Evolutionary conservation across 2,888 invertebrate species (phyloP), one percentile per base, ranked within the genome.

Genomic region (Apoderus coryli): DNA sequence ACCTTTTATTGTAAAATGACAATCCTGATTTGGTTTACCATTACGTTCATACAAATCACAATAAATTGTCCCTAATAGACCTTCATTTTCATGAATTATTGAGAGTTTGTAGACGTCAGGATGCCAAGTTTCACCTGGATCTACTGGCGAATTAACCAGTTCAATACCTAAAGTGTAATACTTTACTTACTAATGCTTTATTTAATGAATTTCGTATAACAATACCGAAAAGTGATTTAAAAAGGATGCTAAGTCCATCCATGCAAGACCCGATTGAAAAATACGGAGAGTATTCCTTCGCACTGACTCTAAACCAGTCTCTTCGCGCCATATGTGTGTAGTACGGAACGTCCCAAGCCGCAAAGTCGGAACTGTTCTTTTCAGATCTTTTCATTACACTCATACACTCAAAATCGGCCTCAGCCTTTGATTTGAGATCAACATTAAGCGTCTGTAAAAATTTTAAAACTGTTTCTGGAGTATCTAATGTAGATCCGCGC

Each of bases 1-100:
- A 6, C 96, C 96, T 51, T 82, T 78, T 43, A 99, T 93, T 0
- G 98, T 98, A 61, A 93, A 98, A 59, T 99, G 98, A 49, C 98
- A 98, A 57, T 99, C 98, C 63, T 93, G 93, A 57, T 85, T 79
- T 4, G 88, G 84, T 60, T 98, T 98, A n/a, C 80, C 80, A 13
- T 67, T 61, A 30, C 93, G 64, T 58, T 88, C 86, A 53, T 84
- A 96, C 50, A 98, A 79, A 62, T 99, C 98, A 57, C 96, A 93
- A 60, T 96, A 98, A 46, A 98, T 90, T 50, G 86, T 37, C 0
- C 98, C 98, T 16, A 98, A 61, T 7, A 80, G 54, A 1, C 84
- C 84, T 49, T 88, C 81, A 0, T 57, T 63, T 45, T 81, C 77
- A 47, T 90, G 82, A 2, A 76, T 69, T 13, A 93, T 90, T n/a